Conservation (phyloP, 2,113 vertebrate species). For the Paramormyrops kingsleyae region DNA sequence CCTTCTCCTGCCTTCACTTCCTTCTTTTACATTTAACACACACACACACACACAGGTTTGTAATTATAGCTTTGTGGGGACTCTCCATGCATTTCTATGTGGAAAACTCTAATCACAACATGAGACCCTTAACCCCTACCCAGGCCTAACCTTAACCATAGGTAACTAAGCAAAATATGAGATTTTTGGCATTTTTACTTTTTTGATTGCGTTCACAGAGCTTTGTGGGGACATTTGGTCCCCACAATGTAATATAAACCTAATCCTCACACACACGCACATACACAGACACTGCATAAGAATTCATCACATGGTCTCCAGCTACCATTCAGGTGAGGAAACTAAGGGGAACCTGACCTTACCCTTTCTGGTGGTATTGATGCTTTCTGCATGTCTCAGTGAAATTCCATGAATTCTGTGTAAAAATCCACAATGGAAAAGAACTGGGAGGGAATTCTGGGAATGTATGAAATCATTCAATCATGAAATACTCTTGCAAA, state of each 20-base stretch:
- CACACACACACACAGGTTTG: not conserved
- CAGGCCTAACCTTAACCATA: no score
- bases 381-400: not conserved
- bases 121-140: no score
- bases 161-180: no score
- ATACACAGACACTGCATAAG: not conserved
- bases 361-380: not conserved
- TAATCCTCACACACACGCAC: not conserved
- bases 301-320: not conserved
- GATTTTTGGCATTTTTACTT: no score
- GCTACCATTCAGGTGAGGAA: not conserved
- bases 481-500: not conserved
- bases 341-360: not conserved
- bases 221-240: no score
- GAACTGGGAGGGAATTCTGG: not conserved
- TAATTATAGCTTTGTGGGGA: no score
- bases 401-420: not conserved
- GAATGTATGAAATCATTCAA: not conserved
- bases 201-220: no score
- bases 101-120: no score
- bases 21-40: not conserved
- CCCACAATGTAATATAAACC: no score
- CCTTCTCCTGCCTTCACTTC: not conserved
- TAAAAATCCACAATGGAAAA: not conserved
- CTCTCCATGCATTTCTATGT: no score